Evolutionary conservation across 2,888 invertebrate genomes (phyloP).

Genomic region (Acronicta psi): DNA sequence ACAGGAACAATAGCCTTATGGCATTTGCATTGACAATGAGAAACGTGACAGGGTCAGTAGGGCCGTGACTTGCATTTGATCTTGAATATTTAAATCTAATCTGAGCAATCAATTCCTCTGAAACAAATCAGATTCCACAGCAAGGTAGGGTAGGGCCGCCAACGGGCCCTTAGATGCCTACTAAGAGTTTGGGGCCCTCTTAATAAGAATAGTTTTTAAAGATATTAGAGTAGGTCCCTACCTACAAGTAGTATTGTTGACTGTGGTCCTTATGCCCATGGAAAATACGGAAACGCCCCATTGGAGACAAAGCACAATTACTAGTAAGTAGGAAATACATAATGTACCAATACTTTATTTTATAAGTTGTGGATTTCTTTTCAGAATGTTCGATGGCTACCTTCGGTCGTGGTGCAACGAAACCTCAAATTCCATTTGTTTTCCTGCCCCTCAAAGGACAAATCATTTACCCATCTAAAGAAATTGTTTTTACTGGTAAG

Average conservation of each 20-base stretch:
- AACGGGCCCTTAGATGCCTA: too few species aligned
- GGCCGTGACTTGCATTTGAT: constrained; percentile 5
- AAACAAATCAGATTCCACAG: too few species aligned
- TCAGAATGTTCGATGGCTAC: constrained; percentile 91
- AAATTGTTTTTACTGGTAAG: constrained; percentile 94
- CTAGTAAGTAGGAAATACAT: neutral
- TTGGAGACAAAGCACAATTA: too few species aligned
- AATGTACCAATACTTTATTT: too few species aligned
- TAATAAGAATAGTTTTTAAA: too few species aligned
- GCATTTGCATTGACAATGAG: constrained; percentile 30
- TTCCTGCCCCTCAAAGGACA: constrained; percentile 95
- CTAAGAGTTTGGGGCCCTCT: too few species aligned
- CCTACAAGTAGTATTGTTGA: too few species aligned
- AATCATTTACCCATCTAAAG: constrained; percentile 96
- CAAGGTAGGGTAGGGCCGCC: too few species aligned
- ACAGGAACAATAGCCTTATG: constrained; percentile 17
- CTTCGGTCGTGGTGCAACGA: constrained; percentile 91
- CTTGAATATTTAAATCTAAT: neutral
- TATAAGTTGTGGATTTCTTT: constrained; percentile 70
- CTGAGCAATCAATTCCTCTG: too few species aligned
- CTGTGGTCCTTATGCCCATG: too few species aligned
- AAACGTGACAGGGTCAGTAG: constrained; percentile 14
- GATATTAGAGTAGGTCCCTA: too few species aligned
- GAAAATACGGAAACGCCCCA: too few species aligned
- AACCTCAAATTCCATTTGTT: constrained; percentile 94